Percentiles rank a stretch among this genome's conserved stretches.
phyloP scores from a whole-genome alignment of 2,113 vertebrate species.

The Urocynchramus pylzowi region DNA sequence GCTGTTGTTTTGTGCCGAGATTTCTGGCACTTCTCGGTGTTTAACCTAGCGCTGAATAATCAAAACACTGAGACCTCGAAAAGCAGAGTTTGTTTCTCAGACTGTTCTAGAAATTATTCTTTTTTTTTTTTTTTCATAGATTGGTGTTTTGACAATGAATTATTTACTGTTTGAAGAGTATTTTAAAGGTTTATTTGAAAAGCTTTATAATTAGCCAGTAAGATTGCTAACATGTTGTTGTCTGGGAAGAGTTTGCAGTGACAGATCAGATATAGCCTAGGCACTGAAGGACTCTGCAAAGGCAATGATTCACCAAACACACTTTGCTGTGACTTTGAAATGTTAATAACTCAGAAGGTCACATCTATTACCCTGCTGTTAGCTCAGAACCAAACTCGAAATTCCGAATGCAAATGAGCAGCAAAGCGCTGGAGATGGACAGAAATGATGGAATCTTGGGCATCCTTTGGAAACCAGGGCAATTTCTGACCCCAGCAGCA shows the following conservation, averaged over 20 bases:
- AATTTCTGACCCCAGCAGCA: background rate
- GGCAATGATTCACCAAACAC: background rate
- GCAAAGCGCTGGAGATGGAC: background rate
- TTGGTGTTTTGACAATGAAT: background rate
- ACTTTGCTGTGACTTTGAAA: background rate
- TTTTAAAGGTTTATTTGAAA: background rate
- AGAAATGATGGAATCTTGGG: background rate
- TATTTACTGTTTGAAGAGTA: background rate
- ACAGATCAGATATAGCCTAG: background rate
- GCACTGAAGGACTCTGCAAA: background rate
- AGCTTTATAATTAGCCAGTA: fast-evolving
- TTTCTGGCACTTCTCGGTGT: background rate
- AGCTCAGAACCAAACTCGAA: background rate
- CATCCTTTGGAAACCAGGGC: background rate
- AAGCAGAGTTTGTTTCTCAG: background rate
- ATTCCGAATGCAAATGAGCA: background rate
- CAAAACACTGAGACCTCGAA: background rate
- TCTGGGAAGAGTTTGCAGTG: background rate
- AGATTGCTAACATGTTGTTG: background rate
- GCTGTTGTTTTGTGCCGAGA: background rate
- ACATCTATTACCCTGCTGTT: background rate
- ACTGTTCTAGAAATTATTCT: background rate
- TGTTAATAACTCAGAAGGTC: background rate
- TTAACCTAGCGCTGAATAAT: background rate
- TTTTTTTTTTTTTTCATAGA: background rate